phyloP scores from a whole-genome alignment of 2,797 vertebrate species.

The Schizopygopsis malacanthus region DNA sequence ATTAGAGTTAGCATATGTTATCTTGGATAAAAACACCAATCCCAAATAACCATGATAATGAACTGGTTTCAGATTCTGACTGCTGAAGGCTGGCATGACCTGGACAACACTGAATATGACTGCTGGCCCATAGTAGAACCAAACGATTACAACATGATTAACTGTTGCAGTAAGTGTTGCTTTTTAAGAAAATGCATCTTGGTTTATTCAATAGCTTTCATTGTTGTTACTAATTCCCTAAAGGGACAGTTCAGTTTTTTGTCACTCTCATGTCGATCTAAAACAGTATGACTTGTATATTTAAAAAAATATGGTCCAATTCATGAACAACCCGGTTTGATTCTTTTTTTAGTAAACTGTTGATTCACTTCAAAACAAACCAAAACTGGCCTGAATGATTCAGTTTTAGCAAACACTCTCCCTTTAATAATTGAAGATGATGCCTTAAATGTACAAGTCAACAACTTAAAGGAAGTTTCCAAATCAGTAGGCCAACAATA shows the following conservation, averaged over 20 bases:
- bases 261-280: neutral
- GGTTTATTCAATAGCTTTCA: neutral
- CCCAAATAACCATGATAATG: neutral
- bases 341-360: neutral
- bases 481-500: neutral
- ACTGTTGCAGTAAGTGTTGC: conserved; percentile 72
- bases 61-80: conserved; percentile 60
- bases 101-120: conserved; percentile 80
- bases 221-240: neutral
- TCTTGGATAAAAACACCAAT: neutral
- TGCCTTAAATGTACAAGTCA: neutral
- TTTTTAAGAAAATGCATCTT: neutral
- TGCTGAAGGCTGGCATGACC: conserved; percentile 77
- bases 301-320: neutral
- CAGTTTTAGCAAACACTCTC: neutral
- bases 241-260: neutral
- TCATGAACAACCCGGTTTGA: neutral
- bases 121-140: conserved; percentile 79
- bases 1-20: neutral
- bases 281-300: neutral
- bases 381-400: neutral
- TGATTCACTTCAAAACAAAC: neutral
- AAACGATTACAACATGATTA: conserved; percentile 79
- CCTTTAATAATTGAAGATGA: neutral
- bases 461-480: neutral